Percentiles rank a stretch among this genome's conserved stretches.
Conservation (phyloP, 2,888 invertebrate species). For the Priocnemis perturbator region DNA sequence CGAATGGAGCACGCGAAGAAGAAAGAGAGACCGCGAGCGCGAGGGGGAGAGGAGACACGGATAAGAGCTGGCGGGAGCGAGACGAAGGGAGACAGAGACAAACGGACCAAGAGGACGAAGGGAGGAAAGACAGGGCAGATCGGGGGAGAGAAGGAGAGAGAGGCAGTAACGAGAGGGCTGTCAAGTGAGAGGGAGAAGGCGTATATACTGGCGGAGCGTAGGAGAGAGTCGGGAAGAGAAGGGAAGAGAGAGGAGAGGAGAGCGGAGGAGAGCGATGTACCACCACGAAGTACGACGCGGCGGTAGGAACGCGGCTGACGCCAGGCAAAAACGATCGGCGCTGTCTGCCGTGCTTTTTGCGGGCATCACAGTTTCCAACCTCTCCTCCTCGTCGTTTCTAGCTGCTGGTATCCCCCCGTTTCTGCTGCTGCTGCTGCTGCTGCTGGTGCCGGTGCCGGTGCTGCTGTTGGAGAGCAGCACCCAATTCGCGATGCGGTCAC, state of each 20-base stretch:
- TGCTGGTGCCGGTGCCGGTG: slow-evolving; percentile 33
- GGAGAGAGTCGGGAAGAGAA: slow-evolving; percentile 5
- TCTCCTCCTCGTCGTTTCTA: slow-evolving; percentile 61
- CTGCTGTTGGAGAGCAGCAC: slow-evolving; percentile 40
- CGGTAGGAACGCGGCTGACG: slow-evolving; percentile 72
- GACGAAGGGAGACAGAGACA: slow-evolving; percentile 4
- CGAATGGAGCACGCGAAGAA: slow-evolving; percentile 37
- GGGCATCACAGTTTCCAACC: slow-evolving; percentile 73
- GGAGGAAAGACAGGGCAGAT: slow-evolving; percentile 5
- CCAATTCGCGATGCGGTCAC: slow-evolving; percentile 63
- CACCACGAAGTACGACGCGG: slow-evolving; percentile 72
- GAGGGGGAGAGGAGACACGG: slow-evolving; percentile 58
- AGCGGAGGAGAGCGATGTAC: slow-evolving; percentile 65
- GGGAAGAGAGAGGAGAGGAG: slow-evolving; percentile 40
- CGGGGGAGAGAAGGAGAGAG: slow-evolving; percentile 15
- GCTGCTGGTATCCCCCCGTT: slow-evolving; percentile 55
- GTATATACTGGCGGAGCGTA: slow-evolving; percentile 6
- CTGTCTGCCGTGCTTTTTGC: slow-evolving; percentile 76
- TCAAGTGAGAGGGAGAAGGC: slow-evolving; percentile 58
- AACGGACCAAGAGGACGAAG: neutral
- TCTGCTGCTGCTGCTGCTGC: slow-evolving; percentile 50
- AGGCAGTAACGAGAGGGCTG: slow-evolving; percentile 53
- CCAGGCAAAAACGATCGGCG: slow-evolving; percentile 74
- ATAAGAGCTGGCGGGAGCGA: slow-evolving; percentile 1
- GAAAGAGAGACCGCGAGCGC: slow-evolving; percentile 54